phyloP scores from a whole-genome alignment of 2,113 vertebrate species.

The Piprites chloris region DNA sequence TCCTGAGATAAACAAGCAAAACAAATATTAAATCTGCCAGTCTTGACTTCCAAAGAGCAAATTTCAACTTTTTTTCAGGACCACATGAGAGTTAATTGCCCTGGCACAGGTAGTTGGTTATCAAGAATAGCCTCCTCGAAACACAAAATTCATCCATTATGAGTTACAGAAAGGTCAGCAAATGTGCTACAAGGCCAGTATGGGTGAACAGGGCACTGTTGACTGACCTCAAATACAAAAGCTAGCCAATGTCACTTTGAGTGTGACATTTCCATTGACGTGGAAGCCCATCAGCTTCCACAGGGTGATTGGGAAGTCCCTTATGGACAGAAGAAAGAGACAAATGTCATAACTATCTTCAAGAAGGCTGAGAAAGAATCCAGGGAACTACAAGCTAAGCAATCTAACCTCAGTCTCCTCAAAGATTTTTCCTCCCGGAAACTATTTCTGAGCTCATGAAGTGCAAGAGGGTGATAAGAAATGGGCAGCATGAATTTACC shows the following conservation, averaged over 20 bases:
- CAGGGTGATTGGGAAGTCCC: not conserved
- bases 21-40: not conserved
- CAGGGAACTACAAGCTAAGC: not conserved
- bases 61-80: not conserved
- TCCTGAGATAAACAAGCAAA: not conserved
- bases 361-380: not conserved
- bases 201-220: not conserved
- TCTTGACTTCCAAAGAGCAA: not conserved
- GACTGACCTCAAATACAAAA: not conserved
- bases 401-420: not conserved
- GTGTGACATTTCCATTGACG: too few species aligned
- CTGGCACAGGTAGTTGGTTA: not conserved
- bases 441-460: not conserved
- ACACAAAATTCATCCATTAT: not conserved
- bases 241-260: not conserved
- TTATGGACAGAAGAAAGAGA: not conserved
- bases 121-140: not conserved
- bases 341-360: not conserved
- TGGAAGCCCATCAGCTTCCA: fast-evolving
- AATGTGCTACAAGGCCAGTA: not conserved
- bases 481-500: not conserved
- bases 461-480: not conserved
- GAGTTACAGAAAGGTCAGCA: not conserved
- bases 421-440: not conserved
- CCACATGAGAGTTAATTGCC: not conserved